These are phyloP conservation scores for Anarhynchus alexandrinus DNA, from an alignment of 2,113 vertebrate species.

Conservation along the genomic window DNA sequence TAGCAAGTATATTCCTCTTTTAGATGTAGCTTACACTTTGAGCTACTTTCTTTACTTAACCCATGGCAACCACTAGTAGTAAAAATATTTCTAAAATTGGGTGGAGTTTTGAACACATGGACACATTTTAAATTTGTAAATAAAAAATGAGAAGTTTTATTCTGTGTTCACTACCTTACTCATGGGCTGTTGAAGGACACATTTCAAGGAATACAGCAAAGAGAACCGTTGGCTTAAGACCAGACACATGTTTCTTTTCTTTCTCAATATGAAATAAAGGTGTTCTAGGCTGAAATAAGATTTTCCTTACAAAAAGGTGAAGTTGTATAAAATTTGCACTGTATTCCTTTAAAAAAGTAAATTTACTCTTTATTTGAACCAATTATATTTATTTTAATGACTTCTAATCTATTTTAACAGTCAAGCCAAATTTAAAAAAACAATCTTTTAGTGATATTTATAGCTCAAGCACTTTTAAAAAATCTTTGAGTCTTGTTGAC, in stretches of 20 bases:
- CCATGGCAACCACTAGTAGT: background rate
- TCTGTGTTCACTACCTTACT: background rate
- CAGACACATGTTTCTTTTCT: background rate
- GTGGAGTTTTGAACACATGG: background rate
- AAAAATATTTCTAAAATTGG: background rate
- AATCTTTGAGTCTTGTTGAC: background rate
- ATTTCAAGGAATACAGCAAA: background rate
- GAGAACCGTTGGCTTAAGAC: background rate
- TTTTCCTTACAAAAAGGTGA: background rate
- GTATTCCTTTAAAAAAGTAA: background rate
- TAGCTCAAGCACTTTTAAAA: background rate
- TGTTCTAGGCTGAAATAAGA: background rate
- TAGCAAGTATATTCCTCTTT: background rate
- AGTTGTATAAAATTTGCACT: background rate
- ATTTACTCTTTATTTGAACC: background rate
- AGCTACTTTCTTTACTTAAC: background rate
- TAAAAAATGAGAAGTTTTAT: background rate
- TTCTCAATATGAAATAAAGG: background rate
- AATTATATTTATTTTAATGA: background rate
- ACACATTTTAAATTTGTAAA: background rate
- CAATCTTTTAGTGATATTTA: background rate
- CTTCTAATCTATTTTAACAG: background rate
- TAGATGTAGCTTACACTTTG: background rate
- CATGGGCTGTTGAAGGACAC: accelerated
- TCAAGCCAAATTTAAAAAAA: background rate